Conservation (phyloP, 2,113 vertebrate genomes). For the Onychostoma macrolepis region DNA sequence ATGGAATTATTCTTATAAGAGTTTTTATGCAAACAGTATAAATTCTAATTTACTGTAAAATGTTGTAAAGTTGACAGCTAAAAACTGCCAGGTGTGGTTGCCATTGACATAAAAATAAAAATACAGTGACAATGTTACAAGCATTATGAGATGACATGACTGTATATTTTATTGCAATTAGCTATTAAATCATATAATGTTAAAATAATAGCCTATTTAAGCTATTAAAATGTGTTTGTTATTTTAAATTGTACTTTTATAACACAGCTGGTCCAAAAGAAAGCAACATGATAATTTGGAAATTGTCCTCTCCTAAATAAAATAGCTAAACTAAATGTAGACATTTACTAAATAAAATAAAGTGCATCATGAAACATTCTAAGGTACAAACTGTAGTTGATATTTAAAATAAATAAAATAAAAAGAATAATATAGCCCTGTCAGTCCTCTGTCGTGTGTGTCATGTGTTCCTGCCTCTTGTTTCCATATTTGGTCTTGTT, state of each 20-base stretch:
- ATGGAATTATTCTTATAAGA: neutral
- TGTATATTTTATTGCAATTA: neutral
- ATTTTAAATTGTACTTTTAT: conserved; percentile 1
- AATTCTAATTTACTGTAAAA: neutral
- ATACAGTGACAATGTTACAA: neutral
- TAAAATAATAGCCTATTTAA: neutral
- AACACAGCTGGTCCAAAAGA: neutral
- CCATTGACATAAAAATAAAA: neutral
- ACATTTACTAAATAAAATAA: neutral
- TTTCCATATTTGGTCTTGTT: too few species aligned
- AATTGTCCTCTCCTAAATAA: neutral
- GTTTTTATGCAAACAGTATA: neutral
- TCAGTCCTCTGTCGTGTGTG: too few species aligned
- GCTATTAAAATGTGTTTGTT: neutral
- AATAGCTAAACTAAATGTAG: neutral
- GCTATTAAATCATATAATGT: neutral
- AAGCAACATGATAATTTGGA: neutral
- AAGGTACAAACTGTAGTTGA: neutral
- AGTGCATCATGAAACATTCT: neutral
- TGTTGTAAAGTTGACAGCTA: neutral
- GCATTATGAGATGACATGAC: neutral
- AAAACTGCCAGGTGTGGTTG: neutral
- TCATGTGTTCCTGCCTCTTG: too few species aligned
- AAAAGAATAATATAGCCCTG: too few species aligned
- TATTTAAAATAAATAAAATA: too few species aligned